Evolutionary conservation across 2,888 invertebrate species (phyloP).

Genomic region (Ennomos erosarius): DNA sequence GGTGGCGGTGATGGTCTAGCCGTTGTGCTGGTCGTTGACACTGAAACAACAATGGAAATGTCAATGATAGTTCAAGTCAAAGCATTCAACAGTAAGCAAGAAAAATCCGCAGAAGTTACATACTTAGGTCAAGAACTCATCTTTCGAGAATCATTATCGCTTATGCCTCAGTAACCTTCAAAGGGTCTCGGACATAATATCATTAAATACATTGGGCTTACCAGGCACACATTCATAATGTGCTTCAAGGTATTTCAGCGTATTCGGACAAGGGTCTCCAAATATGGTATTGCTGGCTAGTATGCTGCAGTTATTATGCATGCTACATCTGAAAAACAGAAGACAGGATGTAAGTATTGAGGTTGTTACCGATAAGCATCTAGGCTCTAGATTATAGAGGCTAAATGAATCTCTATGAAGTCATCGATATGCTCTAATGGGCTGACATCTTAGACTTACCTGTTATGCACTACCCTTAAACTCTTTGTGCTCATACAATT

Average conservation of each 20-base stretch:
- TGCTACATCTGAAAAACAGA: constrained; percentile 89
- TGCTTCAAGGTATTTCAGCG: constrained; percentile 96
- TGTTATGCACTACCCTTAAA: constrained; percentile 93
- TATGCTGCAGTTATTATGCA: constrained; percentile 96
- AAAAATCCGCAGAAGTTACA: too few relatives aligned
- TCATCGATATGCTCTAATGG: too few relatives aligned
- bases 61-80: too few relatives aligned
- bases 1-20: constrained; percentile 94
- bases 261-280: constrained; percentile 96
- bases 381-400: too few relatives aligned
- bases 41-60: constrained; percentile 75
- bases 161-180: too few relatives aligned
- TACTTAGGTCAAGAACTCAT: too few relatives aligned
- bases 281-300: constrained; percentile 94
- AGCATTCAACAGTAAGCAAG: too few relatives aligned
- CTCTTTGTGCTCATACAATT: constrained; percentile 97
- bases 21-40: constrained; percentile 93
- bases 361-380: background rate
- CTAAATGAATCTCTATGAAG: too few relatives aligned
- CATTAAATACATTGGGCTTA: constrained; percentile 68
- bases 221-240: constrained; percentile 96
- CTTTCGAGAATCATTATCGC: too few relatives aligned
- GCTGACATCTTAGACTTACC: too few relatives aligned
- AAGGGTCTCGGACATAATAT: too few relatives aligned
- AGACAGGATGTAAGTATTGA: constrained; percentile 22